Evolutionary conservation across 2,113 vertebrate genomes (phyloP), one percentile per base, ranked within the genome.

Genomic region (Ardeotis arabs): DNA sequence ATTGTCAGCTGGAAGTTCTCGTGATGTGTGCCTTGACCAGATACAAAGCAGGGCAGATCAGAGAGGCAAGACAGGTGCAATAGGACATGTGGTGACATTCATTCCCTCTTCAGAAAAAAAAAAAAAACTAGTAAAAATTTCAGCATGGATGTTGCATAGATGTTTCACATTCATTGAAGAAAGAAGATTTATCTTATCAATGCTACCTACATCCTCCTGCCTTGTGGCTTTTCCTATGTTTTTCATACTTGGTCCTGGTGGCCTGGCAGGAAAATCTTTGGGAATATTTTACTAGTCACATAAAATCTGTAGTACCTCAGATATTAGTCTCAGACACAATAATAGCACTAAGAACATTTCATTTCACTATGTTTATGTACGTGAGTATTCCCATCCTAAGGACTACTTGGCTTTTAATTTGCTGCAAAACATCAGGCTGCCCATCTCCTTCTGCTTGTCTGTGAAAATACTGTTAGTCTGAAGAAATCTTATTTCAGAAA

Each of bases 311-410:
- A 45, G 14, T 17, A 50, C 22, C 22, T 60, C 55, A 12, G 1
- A 33, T 50, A 53, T n/a, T 39, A 69, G 10, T 28, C 16, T 84
- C 10, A 39, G 24, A n/a, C n/a, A 72, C 72, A 85, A 82, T 35
- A 67, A 37, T 5, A n/a, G 8, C 50, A 10, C 10, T 37, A 45
- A 56, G 16, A 47, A n/a, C 0, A 47, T 47, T 94, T 67, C 0
- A 55, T 67, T 67, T 68, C 53, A 22, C 7, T 11, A 2, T 10
- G 11, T 72, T 63, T 24, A 41, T 45, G 4, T 28, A 72, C 8
- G 17, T 64, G 4, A 79, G 22, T 79, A 55, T 41, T 60, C 33
- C 6, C 1, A 6, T 13, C 18, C 10, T 77, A 70, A 66, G 35
- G 9, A 58, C 29, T 66, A 20, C 3, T 50, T 47, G 44, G 1